Evolutionary conservation across 2,888 invertebrate species (phyloP), one percentile per base, ranked within the genome.

Genomic region (Euspilapteryx auroguttella): DNA sequence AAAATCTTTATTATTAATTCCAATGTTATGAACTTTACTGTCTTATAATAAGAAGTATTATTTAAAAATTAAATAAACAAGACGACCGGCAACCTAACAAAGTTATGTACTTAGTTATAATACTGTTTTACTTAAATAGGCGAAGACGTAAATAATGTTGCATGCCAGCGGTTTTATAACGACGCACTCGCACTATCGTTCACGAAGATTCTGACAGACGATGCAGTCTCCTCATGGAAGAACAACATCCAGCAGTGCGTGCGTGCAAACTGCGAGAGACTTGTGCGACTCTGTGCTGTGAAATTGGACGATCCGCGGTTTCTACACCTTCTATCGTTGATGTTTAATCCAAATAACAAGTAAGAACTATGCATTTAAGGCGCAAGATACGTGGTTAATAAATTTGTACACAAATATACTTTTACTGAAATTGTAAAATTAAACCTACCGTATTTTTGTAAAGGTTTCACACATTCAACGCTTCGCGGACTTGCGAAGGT

Each of bases 201-300:
- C 65, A 92, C 92, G 27, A 96, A 96, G 78, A 94, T 97, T 54
- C 80, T 97, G 49, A 95, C 95, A 11, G 97, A 97, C 65, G 97
- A 97, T 68, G 96, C 97, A 29, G 96, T 97, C 28, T 91, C 91
- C 50, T 94, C 94, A 49, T 97, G 97, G 97, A 97, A 96, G 69
- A 84, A 86, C 49, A 96, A 96, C 64, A 97, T 97, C 55, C 96
- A 97, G 63, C 88, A 87, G 58, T 95, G 94, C 75, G 96, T 97
- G 44, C 83, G 93, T 50, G 87, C 90, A 48, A 96, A 96, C 56
- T 94, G 95, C 55, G 87, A 92, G 56, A 88, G 91, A 57, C 80
- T 96, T 44, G 85, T 97, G 38, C 93, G 94, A 73, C 78, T 97
- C 42, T 93, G 94, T 78, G 94, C 94, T 40, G 81, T 91, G 45